Evolutionary conservation across 2,888 invertebrate genomes (phyloP).

Genomic region (Hirtodrosophila histrioides): DNA sequence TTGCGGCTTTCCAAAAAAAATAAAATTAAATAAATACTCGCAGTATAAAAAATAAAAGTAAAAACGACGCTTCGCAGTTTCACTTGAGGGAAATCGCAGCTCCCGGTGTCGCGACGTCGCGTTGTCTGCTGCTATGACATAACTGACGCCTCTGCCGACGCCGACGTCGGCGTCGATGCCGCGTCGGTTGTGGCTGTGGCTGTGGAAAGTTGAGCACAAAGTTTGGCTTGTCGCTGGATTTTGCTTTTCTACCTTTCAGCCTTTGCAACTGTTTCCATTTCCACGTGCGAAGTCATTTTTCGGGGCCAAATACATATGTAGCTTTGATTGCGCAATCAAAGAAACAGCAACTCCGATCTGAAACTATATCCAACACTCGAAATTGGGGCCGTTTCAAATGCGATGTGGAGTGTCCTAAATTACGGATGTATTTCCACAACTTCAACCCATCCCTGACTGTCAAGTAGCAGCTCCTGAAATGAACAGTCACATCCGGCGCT

Average conservation of each 20-base stretch:
- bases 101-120: slow-evolving; percentile 54
- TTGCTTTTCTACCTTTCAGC: slow-evolving; percentile 37
- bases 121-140: slow-evolving; percentile 65
- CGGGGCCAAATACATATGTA: slow-evolving; percentile 8
- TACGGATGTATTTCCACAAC: too few relatives aligned
- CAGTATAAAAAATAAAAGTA: slow-evolving; percentile 15
- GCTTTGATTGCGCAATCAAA: slow-evolving; percentile 37
- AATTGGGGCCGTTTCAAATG: too few relatives aligned
- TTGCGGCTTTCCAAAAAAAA: slow-evolving; percentile 71
- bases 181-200: slow-evolving; percentile 18
- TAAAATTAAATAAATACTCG: slow-evolving; percentile 3
- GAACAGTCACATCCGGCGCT: too few relatives aligned
- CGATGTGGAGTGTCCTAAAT: too few relatives aligned
- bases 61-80: slow-evolving; percentile 67
- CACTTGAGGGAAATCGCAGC: slow-evolving; percentile 77
- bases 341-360: slow-evolving; percentile 2
- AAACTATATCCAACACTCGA: too few relatives aligned
- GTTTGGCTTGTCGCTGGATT: slow-evolving; percentile 49
- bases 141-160: slow-evolving; percentile 51
- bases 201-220: slow-evolving; percentile 76
- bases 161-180: slow-evolving; percentile 13
- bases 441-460: too few relatives aligned
- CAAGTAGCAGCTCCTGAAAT: too few relatives aligned
- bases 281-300: slow-evolving; percentile 66
- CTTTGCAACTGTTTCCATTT: slow-evolving; percentile 66